Conservation (phyloP, 2,888 invertebrate species). For the Ferrisia virgata region DNA sequence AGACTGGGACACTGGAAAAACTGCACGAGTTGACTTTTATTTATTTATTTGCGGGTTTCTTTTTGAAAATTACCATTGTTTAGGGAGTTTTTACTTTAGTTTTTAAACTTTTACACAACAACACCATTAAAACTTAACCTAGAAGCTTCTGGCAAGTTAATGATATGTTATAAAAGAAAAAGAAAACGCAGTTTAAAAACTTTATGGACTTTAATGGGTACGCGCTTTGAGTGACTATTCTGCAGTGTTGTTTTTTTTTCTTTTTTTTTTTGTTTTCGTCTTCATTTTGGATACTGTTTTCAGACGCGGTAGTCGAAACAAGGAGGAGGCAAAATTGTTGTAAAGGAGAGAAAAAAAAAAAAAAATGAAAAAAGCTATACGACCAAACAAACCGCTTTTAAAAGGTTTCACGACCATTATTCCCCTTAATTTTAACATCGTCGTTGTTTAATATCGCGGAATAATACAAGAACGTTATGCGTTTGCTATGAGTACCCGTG, state of each 20-base stretch:
- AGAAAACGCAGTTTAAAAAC: slow-evolving; percentile 35
- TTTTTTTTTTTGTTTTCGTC: background rate
- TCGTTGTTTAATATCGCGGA: slow-evolving; percentile 13
- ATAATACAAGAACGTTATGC: slow-evolving; percentile 5
- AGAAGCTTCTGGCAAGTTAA: slow-evolving; percentile 35
- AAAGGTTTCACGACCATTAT: slow-evolving; percentile 21
- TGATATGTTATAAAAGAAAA: slow-evolving; percentile 34
- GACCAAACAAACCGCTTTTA: slow-evolving; percentile 21
- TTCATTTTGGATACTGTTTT: no score
- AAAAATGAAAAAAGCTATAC: background rate
- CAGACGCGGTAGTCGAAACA: background rate
- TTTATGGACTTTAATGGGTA: slow-evolving; percentile 39
- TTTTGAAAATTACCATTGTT: slow-evolving; percentile 31
- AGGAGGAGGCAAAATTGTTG: background rate
- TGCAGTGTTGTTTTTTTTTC: background rate
- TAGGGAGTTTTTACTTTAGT: slow-evolving; percentile 33
- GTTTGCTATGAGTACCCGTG: background rate
- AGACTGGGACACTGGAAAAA: background rate
- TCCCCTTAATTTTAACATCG: background rate
- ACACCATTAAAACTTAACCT: slow-evolving; percentile 36
- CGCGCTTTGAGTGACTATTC: slow-evolving; percentile 38
- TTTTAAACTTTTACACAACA: slow-evolving; percentile 36
- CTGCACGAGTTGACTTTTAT: slow-evolving; percentile 20
- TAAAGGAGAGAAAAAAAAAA: background rate
- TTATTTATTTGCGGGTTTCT: slow-evolving; percentile 22